phyloP scores from a whole-genome alignment of 92 coral and sea anemone species.

The Pocillopora grandis region DNA sequence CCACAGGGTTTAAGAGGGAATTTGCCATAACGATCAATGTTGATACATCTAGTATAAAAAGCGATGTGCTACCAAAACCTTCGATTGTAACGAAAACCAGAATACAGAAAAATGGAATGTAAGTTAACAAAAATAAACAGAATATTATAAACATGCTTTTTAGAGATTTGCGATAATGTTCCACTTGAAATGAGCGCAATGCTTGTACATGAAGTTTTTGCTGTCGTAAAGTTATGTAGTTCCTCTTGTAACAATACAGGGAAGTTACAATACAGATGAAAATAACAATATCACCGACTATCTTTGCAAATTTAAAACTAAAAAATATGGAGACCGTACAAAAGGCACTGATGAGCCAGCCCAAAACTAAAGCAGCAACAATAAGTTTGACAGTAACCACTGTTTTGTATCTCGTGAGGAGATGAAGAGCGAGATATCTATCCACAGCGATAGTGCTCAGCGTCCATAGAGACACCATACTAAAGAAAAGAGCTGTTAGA shows the following conservation, averaged over 20 bases:
- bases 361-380: background rate
- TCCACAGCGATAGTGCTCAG: conserved; percentile 1
- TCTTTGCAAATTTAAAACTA: background rate
- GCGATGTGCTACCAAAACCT: background rate
- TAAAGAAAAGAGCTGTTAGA: background rate
- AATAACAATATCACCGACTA: background rate
- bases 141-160: conserved; percentile 15
- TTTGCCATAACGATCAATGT: background rate
- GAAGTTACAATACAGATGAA: background rate
- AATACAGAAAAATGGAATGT: background rate
- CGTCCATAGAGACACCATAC: conserved; percentile 1
- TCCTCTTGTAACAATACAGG: background rate
- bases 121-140: background rate
- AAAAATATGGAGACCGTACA: background rate
- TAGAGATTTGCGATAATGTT: conserved; percentile 10
- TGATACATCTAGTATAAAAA: background rate
- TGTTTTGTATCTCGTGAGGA: background rate
- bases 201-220: background rate
- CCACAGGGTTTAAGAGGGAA: background rate
- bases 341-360: background rate
- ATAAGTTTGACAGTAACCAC: background rate
- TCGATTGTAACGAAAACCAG: background rate
- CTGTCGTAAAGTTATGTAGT: background rate
- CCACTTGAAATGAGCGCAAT: background rate
- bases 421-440: conserved; percentile 11